Conservation (phyloP, 1,140 invertebrate genomes). For the Holcopasites calliopsidis region DNA sequence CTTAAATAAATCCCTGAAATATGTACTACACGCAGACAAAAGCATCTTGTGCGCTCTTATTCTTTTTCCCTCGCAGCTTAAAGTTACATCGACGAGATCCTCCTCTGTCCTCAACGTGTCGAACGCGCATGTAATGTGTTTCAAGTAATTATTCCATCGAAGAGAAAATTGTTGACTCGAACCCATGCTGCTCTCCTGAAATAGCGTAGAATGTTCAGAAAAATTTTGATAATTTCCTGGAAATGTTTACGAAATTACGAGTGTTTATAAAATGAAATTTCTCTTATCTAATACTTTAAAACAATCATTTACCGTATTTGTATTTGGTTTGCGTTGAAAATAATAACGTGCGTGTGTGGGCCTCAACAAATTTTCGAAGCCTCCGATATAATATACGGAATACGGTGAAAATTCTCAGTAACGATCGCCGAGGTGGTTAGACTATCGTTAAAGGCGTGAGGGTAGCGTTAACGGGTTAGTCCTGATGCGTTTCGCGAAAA, state of each 20-base stretch:
- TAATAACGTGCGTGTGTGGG: conserved; percentile 15
- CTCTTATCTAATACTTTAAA: neutral
- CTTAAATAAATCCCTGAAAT: conserved; percentile 91
- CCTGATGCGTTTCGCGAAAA: conserved; percentile 38
- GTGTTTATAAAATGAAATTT: neutral
- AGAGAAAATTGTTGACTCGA: conserved; percentile 86
- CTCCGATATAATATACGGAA: conserved; percentile 15
- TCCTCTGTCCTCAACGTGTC: conserved; percentile 88
- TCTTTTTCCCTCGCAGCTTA: conserved; percentile 90
- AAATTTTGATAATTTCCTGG: neutral
- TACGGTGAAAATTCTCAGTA: neutral
- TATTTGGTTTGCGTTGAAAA: conserved; percentile 12
- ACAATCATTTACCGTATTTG: conserved; percentile 39
- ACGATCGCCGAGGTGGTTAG: neutral
- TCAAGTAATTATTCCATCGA: conserved; percentile 88
- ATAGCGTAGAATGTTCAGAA: conserved; percentile 5
- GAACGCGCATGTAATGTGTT: conserved; percentile 88
- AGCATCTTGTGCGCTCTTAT: conserved; percentile 92
- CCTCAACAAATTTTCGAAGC: conserved; percentile 12
- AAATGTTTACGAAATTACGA: neutral
- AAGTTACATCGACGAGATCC: conserved; percentile 91
- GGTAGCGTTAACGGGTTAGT: conserved; percentile 34
- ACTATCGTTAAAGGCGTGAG: neutral
- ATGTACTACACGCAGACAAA: conserved; percentile 90
- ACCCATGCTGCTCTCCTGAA: conserved; percentile 77